Conservation (phyloP, 2,113 vertebrate species). For the Euleptes europaea region DNA sequence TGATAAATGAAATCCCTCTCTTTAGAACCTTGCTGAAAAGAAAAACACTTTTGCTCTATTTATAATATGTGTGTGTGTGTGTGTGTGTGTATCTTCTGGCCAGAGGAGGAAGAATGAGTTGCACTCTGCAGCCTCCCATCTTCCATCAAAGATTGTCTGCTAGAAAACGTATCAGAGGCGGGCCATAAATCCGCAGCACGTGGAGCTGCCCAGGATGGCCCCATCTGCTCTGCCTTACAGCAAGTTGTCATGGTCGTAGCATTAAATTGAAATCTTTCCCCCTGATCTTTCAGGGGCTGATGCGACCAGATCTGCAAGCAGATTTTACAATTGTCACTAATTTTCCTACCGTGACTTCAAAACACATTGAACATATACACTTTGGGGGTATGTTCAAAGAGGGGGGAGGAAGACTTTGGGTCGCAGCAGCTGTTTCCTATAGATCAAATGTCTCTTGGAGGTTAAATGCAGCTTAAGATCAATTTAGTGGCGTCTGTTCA, state of each 20-base stretch:
- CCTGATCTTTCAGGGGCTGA: slow-evolving; percentile 71
- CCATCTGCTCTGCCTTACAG: slow-evolving; percentile 70
- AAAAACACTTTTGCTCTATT: slow-evolving; percentile 80
- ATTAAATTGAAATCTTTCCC: slow-evolving; percentile 73
- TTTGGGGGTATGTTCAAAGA: slow-evolving; percentile 68
- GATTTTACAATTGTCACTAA: slow-evolving; percentile 79
- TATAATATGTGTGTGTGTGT: slow-evolving; percentile 61
- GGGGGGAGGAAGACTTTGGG: slow-evolving; percentile 61
- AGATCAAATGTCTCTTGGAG: slow-evolving; percentile 71
- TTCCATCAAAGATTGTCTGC: slow-evolving; percentile 75
- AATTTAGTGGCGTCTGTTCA: slow-evolving; percentile 50
- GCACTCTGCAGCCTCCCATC: slow-evolving; percentile 72
- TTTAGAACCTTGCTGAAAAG: slow-evolving; percentile 55
- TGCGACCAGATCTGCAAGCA: slow-evolving; percentile 74
- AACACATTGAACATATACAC: slow-evolving; percentile 62
- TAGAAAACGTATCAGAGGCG: slow-evolving; percentile 67
- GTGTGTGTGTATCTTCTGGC: slow-evolving; percentile 72
- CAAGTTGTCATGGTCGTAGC: slow-evolving; percentile 73
- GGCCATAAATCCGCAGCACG: slow-evolving; percentile 70
- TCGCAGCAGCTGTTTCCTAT: slow-evolving; percentile 80
- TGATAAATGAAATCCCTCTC: slow-evolving; percentile 70
- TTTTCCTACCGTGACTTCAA: slow-evolving; percentile 78
- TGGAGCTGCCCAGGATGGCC: slow-evolving; percentile 60
- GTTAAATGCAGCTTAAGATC: slow-evolving; percentile 65
- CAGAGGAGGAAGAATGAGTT: slow-evolving; percentile 74